These are phyloP conservation scores for Harpegnathos saltator DNA, from an alignment of 1,140 invertebrate genomes.

Conservation along the genomic window DNA sequence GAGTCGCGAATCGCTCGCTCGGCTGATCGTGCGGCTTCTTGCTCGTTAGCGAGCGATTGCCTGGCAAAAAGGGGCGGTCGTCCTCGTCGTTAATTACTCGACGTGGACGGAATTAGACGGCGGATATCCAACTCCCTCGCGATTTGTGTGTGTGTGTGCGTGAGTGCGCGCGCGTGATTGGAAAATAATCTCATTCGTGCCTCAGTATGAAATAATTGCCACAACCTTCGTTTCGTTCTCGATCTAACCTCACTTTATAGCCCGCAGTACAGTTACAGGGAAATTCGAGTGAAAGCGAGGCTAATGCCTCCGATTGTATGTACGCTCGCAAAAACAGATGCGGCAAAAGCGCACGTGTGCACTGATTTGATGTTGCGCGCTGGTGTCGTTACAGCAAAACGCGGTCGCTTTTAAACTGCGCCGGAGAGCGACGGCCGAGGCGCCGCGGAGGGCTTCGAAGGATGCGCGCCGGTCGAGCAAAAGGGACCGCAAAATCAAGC, in stretches of 20 bases:
- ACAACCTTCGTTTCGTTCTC: too few species aligned
- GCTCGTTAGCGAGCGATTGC: slow-evolving; percentile 48
- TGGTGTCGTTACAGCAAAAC: not conserved
- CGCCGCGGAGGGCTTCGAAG: too few species aligned
- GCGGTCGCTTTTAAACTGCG: not conserved
- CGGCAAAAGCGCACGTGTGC: not conserved
- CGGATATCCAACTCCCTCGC: slow-evolving; percentile 4
- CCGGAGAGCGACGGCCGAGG: not conserved
- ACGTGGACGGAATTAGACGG: not conserved
- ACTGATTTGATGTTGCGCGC: not conserved
- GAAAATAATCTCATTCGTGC: too few species aligned
- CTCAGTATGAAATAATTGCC: too few species aligned
- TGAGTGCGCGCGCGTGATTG: too few species aligned
- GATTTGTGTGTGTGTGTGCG: not conserved
- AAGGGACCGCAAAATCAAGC: slow-evolving; percentile 24
- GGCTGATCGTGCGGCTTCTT: slow-evolving; percentile 48
- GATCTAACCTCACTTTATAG: too few species aligned
- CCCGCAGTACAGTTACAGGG: too few species aligned
- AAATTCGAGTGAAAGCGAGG: too few species aligned
- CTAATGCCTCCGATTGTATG: too few species aligned
- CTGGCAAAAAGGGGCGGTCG: slow-evolving; percentile 51
- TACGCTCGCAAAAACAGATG: too few species aligned
- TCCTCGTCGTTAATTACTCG: slow-evolving; percentile 65
- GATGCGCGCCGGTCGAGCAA: not conserved
- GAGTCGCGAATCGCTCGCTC: slow-evolving; percentile 15